A percentile compares a stretch with the other conserved stretches of the same genome.
phyloP scores from a whole-genome alignment of 2,888 invertebrate genomes.

The Melanostoma scalare region DNA sequence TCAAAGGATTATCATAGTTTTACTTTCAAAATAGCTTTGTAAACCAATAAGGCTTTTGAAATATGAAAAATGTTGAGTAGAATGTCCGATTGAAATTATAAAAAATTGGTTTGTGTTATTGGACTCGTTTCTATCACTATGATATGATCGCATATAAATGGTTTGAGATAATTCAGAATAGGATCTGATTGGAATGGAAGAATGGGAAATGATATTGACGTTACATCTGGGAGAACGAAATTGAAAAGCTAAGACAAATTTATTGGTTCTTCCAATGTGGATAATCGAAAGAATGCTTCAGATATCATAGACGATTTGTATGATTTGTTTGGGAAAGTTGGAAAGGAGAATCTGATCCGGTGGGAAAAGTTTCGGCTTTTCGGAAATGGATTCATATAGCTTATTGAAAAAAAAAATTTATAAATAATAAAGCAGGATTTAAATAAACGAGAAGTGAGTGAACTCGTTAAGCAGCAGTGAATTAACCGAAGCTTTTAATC shows the following conservation, averaged over 20 bases:
- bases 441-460: no score
- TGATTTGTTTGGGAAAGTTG: no score
- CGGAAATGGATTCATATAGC: no score
- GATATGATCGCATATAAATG: constrained; percentile 59
- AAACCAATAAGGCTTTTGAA: constrained; percentile 2
- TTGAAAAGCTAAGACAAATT: constrained; percentile 16
- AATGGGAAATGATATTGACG: not conserved
- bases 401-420: no score
- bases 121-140: constrained; percentile 13
- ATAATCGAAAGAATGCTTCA: not conserved
- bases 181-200: constrained; percentile 15
- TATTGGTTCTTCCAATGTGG: constrained; percentile 11
- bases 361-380: no score
- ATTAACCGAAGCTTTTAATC: no score
- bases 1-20: constrained; percentile 63
- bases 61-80: constrained; percentile 11
- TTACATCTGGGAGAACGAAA: not conserved
- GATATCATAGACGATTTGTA: no score
- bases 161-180: constrained; percentile 41
- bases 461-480: no score
- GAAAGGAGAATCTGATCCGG: no score
- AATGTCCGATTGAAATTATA: constrained; percentile 54
- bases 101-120: constrained; percentile 62
- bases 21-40: constrained; percentile 41
- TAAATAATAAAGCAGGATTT: no score